Conservation (phyloP, 2,113 vertebrate species). For the Hemicordylus capensis region DNA sequence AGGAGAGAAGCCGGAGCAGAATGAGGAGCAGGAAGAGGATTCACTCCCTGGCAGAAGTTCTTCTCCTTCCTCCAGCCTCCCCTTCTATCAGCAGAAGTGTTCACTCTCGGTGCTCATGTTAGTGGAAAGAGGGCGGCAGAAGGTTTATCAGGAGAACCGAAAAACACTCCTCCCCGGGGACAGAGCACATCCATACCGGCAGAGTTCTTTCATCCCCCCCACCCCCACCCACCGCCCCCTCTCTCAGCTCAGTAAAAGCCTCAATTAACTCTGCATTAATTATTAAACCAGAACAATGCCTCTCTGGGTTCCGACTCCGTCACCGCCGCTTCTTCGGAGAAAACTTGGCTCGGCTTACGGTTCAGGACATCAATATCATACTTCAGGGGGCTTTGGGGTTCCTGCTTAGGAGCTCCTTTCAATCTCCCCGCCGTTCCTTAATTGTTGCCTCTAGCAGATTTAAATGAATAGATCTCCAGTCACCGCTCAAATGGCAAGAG, state of each 20-base stretch:
- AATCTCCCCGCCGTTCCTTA: conserved; percentile 29
- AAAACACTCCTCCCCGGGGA: conserved; percentile 34
- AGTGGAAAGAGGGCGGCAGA: neutral
- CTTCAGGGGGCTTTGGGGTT: conserved; percentile 36
- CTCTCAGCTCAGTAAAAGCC: conserved; percentile 67
- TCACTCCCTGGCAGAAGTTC: neutral
- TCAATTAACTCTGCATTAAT: conserved; percentile 73
- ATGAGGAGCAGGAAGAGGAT: neutral
- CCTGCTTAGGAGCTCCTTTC: conserved; percentile 13
- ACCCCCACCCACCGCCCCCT: neutral
- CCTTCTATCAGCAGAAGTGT: neutral
- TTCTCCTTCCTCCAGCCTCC: neutral
- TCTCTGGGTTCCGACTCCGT: conserved; percentile 65
- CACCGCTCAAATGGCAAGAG: neutral
- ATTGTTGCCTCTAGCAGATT: conserved; percentile 15
- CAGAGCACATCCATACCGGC: conserved; percentile 40
- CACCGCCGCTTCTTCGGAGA: conserved; percentile 46
- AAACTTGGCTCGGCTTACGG: conserved; percentile 39
- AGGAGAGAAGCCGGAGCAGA: neutral
- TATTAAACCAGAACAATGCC: conserved; percentile 72
- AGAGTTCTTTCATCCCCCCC: conserved; percentile 46
- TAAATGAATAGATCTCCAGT: conserved; percentile 30
- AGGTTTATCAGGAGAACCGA: conserved; percentile 34
- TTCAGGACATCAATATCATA: conserved; percentile 46
- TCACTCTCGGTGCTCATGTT: rapidly evolving